Evolutionary conservation across 2,797 vertebrate species (phyloP), one percentile per base, ranked within the genome.

Genomic region (Myotis myotis): DNA sequence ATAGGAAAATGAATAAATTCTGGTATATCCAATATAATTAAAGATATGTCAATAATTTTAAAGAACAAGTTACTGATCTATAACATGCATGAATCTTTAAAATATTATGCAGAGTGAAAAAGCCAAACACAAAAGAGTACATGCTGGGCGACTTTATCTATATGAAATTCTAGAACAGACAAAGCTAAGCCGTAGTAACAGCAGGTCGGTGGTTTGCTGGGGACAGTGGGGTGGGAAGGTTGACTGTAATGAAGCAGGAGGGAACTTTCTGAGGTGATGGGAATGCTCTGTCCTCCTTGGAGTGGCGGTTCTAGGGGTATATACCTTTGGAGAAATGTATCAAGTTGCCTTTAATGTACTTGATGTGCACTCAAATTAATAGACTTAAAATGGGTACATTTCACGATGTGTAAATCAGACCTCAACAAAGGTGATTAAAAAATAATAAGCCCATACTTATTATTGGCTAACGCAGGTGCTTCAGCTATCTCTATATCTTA

Each of bases 21-120:
- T 53, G 53, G 7, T 53, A 53, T 68, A 75, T 22, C 36, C 9
- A 76, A 72, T 66, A 64, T 7, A 41, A 80, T 74, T 89, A 79
- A 89, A 92, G 62, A 92, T 16, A 75, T 64, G 16, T 55, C 47
- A 92, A 5, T 79, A 92, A 66, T 79, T 78, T 38, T 84, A 91
- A 72, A 82, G 51, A 92, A 78, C 30, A 84, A 55, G 55, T 84
- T 72, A 84, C 20, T 55, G 85, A 84, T 57, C 38, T 36, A 62
- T 41, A 47, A 49, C 33, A 74, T n/a, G 25, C 8, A 38, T 30
- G 38, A 62, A 79, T 79, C 86, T 89, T 80, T 55, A 55, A 57
- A 57, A 57, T 57, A 57, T 57, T 57, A 57, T 57, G 55, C 22
- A 57, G 55, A 25, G 55, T 57, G 55, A 11, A 57, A 57, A 57